phyloP scores from a whole-genome alignment of 2,888 invertebrate genomes.

The Perizoma flavofasciatum region DNA sequence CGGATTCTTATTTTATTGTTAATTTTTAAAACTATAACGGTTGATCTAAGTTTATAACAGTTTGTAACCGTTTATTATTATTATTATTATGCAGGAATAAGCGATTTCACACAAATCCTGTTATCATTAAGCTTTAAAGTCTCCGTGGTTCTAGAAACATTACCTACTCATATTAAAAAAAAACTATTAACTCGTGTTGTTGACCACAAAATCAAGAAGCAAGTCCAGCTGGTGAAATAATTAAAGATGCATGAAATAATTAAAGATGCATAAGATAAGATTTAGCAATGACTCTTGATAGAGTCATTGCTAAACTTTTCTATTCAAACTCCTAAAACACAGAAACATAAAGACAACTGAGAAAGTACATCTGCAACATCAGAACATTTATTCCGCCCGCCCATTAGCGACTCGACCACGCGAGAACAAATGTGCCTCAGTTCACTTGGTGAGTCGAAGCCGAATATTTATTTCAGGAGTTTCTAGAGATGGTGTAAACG shows the following conservation, averaged over 20 bases:
- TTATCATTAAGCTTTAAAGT: too few species aligned
- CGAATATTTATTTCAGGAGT: slow-evolving; percentile 43
- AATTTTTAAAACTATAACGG: background rate
- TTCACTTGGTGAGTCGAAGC: slow-evolving; percentile 37
- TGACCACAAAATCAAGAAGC: too few species aligned
- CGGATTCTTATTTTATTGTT: slow-evolving; percentile 11
- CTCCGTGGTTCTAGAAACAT: too few species aligned
- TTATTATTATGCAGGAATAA: too few species aligned
- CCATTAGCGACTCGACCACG: slow-evolving; percentile 42
- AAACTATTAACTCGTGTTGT: background rate
- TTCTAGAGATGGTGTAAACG: slow-evolving; percentile 43
- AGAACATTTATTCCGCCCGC: slow-evolving; percentile 44
- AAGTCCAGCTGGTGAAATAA: too few species aligned
- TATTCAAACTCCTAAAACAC: slow-evolving; percentile 13
- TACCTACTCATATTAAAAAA: background rate
- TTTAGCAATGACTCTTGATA: too few species aligned
- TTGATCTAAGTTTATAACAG: background rate
- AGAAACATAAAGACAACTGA: slow-evolving; percentile 21
- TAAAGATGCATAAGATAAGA: too few species aligned
- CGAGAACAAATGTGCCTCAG: slow-evolving; percentile 42
- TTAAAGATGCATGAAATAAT: too few species aligned
- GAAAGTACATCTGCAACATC: slow-evolving; percentile 35
- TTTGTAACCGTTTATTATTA: too few species aligned
- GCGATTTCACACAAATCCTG: too few species aligned
- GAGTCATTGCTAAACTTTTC: slow-evolving; percentile 12